Percentiles rank a stretch among this genome's conserved stretches.
These are phyloP conservation scores for Lycocerus yunnanus DNA, from an alignment of 2,888 invertebrate species.

Conservation along the genomic window DNA sequence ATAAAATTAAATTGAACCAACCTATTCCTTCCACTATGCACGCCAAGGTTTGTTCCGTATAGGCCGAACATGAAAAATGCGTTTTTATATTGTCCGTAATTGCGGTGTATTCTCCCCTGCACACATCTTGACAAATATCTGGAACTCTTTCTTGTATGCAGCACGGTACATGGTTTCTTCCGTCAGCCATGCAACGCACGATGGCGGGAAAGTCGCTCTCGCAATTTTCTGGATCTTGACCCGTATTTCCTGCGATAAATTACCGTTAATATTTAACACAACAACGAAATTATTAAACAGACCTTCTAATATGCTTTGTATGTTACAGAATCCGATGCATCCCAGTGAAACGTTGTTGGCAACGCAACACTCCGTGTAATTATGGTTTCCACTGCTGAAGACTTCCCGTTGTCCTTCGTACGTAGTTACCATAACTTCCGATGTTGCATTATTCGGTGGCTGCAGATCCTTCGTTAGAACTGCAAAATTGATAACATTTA, in stretches of 20 bases:
- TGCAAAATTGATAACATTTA: slow-evolving; percentile 49
- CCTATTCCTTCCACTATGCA: slow-evolving; percentile 83
- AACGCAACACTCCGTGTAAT: slow-evolving; percentile 81
- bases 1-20: slow-evolving; percentile 43
- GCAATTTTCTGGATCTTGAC: slow-evolving; percentile 80
- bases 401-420: slow-evolving; percentile 50
- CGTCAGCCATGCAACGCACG: slow-evolving; percentile 79
- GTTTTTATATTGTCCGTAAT: slow-evolving; percentile 83
- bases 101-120: slow-evolving; percentile 82
- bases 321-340: slow-evolving; percentile 83
- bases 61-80: slow-evolving; percentile 82
- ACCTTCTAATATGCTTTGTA: slow-evolving; percentile 62
- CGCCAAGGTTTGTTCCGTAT: slow-evolving; percentile 80
- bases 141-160: slow-evolving; percentile 81
- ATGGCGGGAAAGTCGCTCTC: slow-evolving; percentile 81
- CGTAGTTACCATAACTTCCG: slow-evolving; percentile 51
- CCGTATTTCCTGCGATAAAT: slow-evolving; percentile 74
- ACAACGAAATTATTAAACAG: slow-evolving; percentile 4
- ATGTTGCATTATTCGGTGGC: slow-evolving; percentile 61
- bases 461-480: slow-evolving; percentile 67
- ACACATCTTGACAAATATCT: slow-evolving; percentile 84
- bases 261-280: background rate
- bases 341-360: slow-evolving; percentile 69
- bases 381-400: slow-evolving; percentile 61
- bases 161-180: slow-evolving; percentile 84